These are phyloP conservation scores for Porites rus DNA, from an alignment of 92 coral and sea anemone species.

Conservation along the genomic window DNA sequence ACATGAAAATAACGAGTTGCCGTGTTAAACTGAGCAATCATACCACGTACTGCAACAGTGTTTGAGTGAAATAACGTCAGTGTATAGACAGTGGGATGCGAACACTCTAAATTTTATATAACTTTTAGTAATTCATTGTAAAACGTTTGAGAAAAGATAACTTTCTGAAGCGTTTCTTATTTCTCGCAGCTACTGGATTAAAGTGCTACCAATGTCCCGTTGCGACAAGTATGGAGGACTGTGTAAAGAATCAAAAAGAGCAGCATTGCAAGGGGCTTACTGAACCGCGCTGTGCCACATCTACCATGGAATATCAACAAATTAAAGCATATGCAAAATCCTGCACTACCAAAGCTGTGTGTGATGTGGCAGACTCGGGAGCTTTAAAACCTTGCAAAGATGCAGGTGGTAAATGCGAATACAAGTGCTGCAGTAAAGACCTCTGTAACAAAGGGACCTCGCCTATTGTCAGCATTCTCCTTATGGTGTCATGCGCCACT, in stretches of 20 bases:
- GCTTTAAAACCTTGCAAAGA: neutral
- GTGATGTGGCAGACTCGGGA: neutral
- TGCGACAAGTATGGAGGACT: conserved; percentile 7
- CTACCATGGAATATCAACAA: neutral
- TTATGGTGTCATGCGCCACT: conserved; percentile 4
- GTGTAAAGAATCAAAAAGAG: conserved; percentile 2
- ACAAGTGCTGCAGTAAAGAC: conserved; percentile 2
- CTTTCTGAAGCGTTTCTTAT: neutral
- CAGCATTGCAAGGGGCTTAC: neutral
- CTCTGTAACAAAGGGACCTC: neutral
- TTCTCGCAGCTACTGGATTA: conserved; percentile 15
- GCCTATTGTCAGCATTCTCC: conserved; percentile 1
- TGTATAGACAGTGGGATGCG: too few species aligned
- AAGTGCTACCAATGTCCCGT: conserved; percentile 38
- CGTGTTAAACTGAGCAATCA: too few species aligned
- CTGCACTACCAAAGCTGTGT: neutral
- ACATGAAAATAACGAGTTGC: too few species aligned
- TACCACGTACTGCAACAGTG: too few species aligned
- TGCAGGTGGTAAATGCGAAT: neutral
- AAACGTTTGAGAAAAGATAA: too few species aligned
- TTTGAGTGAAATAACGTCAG: too few species aligned
- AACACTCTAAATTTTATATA: too few species aligned
- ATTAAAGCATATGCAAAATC: neutral
- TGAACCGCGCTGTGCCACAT: neutral
- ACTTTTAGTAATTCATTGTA: too few species aligned